Evolutionary conservation across 1,140 invertebrate species (phyloP).

Genomic region (Drosophila nigrodunni): DNA sequence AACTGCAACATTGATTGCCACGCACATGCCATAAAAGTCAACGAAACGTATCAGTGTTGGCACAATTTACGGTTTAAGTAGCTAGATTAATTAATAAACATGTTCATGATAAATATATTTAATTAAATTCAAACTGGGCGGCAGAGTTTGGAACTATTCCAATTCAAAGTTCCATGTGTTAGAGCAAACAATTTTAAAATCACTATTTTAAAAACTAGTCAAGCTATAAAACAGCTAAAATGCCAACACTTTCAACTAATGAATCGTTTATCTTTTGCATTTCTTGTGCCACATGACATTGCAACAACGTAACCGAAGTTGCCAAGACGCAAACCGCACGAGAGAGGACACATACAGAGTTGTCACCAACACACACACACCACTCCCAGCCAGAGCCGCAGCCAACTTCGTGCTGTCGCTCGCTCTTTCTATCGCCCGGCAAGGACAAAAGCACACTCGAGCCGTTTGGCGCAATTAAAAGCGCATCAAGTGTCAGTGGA

Average conservation of each 20-base stretch:
- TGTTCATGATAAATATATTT: no score
- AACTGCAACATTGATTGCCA: slow-evolving; percentile 1
- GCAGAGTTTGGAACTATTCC: no score
- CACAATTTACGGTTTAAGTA: no score
- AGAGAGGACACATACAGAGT: slow-evolving; percentile 50
- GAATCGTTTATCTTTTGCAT: slow-evolving; percentile 81
- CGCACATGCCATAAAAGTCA: no score
- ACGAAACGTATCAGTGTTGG: no score
- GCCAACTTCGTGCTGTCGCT: background rate
- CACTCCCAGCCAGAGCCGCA: background rate
- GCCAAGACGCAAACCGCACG: slow-evolving; percentile 65
- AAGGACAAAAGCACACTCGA: slow-evolving; percentile 68
- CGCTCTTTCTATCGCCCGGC: slow-evolving; percentile 10
- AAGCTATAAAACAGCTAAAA: slow-evolving; percentile 35
- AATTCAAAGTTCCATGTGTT: no score
- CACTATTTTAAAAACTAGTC: no score
- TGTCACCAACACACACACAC: slow-evolving; percentile 21
- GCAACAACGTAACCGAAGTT: slow-evolving; percentile 67
- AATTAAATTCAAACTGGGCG: no score
- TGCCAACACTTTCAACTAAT: slow-evolving; percentile 65
- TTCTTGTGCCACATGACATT: slow-evolving; percentile 68
- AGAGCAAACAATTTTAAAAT: no score
- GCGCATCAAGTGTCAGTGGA: slow-evolving; percentile 84
- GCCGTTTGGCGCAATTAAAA: slow-evolving; percentile 84
- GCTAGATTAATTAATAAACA: no score